Conservation (phyloP, 53 echinoderm and acorn worm species). For the Patiria pectinifera region DNA sequence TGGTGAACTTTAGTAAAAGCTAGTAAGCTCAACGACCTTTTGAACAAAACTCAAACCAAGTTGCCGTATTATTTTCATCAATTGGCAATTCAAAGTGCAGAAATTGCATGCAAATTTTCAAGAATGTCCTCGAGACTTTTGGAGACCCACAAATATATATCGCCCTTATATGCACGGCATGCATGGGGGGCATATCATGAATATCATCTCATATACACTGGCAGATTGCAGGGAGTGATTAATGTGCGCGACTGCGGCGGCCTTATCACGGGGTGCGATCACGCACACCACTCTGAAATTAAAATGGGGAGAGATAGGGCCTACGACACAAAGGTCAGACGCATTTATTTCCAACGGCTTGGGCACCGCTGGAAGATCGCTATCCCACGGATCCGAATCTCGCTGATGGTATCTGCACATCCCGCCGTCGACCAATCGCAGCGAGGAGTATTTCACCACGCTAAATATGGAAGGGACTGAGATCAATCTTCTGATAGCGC, state of each 20-base stretch:
- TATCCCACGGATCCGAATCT: slow-evolving; percentile 43
- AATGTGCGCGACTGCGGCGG: slow-evolving; percentile 45
- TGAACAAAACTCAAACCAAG: not conserved
- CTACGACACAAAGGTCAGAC: slow-evolving; percentile 44
- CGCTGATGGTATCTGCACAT: slow-evolving; percentile 22
- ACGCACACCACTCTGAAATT: slow-evolving; percentile 49
- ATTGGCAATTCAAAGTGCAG: not conserved
- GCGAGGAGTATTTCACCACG: slow-evolving; percentile 7
- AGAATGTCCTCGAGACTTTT: no score
- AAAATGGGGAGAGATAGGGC: slow-evolving; percentile 37
- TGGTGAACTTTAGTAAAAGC: no score
- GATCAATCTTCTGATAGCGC: slow-evolving; percentile 55
- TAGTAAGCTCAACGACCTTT: not conserved
- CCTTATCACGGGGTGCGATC: slow-evolving; percentile 40
- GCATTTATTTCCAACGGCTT: slow-evolving; percentile 15
- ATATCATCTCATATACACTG: slow-evolving; percentile 43
- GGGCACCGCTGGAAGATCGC: slow-evolving; percentile 39
- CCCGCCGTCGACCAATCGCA: slow-evolving; percentile 36
- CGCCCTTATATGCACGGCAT: not conserved
- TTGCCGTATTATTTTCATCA: not conserved
- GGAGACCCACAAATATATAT: no score
- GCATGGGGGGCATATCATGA: slow-evolving; percentile 13
- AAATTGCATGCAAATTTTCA: not conserved
- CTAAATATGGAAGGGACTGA: slow-evolving; percentile 45
- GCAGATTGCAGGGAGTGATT: slow-evolving; percentile 44